These are phyloP conservation scores for Augochlorella aurata DNA, from an alignment of 2,888 invertebrate genomes.

Conservation along the genomic window DNA sequence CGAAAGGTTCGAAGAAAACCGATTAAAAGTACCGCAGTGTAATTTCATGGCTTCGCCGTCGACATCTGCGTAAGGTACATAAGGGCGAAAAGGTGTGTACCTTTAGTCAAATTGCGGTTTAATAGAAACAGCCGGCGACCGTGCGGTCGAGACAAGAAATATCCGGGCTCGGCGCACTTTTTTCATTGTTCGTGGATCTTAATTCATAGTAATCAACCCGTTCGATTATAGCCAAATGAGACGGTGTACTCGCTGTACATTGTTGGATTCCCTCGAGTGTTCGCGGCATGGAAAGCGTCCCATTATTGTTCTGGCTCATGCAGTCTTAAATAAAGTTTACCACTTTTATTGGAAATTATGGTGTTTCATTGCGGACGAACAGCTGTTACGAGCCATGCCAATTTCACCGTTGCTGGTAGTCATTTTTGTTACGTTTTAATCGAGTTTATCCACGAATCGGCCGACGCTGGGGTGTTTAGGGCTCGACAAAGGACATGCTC, in stretches of 20 bases:
- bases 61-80: neutral
- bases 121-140: neutral
- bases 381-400: constrained; percentile 2
- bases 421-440: constrained; percentile 15
- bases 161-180: neutral
- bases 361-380: neutral
- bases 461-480: neutral
- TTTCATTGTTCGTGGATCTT: neutral
- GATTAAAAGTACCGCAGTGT: neutral
- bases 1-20: neutral
- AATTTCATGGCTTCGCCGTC: neutral
- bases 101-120: neutral
- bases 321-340: neutral
- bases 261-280: neutral
- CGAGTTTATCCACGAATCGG: neutral
- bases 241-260: neutral
- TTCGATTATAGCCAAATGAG: neutral
- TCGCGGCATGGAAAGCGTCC: neutral
- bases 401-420: neutral
- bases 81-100: neutral
- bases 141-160: neutral
- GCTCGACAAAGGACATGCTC: neutral
- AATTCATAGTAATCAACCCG: constrained; percentile 1
- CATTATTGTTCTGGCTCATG: constrained; percentile 4
- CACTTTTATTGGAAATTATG: neutral